Evolutionary conservation across 2,888 invertebrate species (phyloP).

Genomic region (Apamea epomidion): DNA sequence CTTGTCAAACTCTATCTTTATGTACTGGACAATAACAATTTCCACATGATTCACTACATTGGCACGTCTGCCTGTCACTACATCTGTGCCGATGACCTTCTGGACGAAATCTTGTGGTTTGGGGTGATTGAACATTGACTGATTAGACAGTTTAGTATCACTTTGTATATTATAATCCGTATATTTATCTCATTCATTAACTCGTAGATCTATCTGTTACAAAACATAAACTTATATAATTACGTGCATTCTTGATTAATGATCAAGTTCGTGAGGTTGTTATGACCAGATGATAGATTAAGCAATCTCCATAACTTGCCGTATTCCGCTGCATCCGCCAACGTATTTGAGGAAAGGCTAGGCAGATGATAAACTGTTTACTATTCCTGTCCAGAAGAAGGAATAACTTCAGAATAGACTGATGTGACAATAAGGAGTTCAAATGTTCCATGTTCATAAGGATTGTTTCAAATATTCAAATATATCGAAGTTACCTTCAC

Average conservation of each 20-base stretch:
- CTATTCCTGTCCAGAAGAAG: not conserved
- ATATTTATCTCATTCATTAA: too few relatives aligned
- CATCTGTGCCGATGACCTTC: slow-evolving; percentile 25
- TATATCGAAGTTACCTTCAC: slow-evolving; percentile 26
- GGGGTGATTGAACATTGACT: slow-evolving; percentile 15
- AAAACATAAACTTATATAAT: not conserved
- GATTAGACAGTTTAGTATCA: not conserved
- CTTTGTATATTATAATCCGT: not conserved
- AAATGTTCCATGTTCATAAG: not conserved
- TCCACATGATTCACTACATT: slow-evolving; percentile 27
- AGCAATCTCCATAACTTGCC: not conserved
- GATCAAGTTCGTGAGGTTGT: not conserved
- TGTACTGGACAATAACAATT: slow-evolving; percentile 19
- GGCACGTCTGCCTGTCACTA: not conserved
- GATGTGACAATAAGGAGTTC: not conserved
- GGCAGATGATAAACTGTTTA: not conserved
- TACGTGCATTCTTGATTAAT: not conserved
- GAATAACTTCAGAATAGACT: not conserved
- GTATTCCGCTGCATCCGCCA: not conserved
- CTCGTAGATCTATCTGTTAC: not conserved
- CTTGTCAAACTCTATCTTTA: slow-evolving; percentile 30
- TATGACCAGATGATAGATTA: slow-evolving; percentile 1
- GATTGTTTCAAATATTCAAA: not conserved
- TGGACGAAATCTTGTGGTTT: not conserved
- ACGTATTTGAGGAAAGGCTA: not conserved